These are phyloP conservation scores for Drosophila lacteicornis DNA, from an alignment of 1,140 invertebrate species.

Conservation along the genomic window DNA sequence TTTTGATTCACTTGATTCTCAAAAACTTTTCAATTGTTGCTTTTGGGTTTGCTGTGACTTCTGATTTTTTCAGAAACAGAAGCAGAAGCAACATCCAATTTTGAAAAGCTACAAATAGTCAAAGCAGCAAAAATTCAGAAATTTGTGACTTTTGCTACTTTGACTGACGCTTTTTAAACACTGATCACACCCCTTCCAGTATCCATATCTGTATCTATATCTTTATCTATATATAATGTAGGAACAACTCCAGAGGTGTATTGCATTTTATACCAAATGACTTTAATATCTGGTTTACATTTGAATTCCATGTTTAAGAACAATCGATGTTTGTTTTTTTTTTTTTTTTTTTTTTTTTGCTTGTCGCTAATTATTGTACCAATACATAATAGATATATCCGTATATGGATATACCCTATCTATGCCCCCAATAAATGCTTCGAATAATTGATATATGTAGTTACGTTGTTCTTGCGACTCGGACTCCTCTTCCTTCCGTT, in stretches of 20 bases:
- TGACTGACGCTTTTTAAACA: too few relatives aligned
- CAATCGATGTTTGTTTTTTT: slow-evolving; percentile 73
- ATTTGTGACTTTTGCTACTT: too few relatives aligned
- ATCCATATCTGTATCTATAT: slow-evolving; percentile 1
- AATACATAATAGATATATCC: slow-evolving; percentile 68
- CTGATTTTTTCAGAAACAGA: too few relatives aligned
- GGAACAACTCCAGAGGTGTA: slow-evolving; percentile 40
- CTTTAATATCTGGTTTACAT: slow-evolving; percentile 81
- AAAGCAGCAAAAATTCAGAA: too few relatives aligned
- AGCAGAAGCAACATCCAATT: too few relatives aligned
- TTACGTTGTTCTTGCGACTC: slow-evolving; percentile 44
- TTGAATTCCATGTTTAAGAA: slow-evolving; percentile 82
- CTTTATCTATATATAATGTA: slow-evolving; percentile 23
- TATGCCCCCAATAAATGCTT: slow-evolving; percentile 78
- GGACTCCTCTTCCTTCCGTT: not conserved
- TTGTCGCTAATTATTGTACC: slow-evolving; percentile 83
- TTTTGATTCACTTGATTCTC: too few relatives aligned
- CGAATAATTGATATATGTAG: slow-evolving; percentile 81
- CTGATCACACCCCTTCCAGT: not conserved
- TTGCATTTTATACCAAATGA: slow-evolving; percentile 80
- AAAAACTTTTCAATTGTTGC: too few relatives aligned
- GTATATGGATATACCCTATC: slow-evolving; percentile 49
- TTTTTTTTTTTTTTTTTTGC: slow-evolving; percentile 39
- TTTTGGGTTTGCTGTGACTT: too few relatives aligned
- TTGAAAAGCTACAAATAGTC: too few relatives aligned